Evolutionary conservation across 1,140 invertebrate genomes (phyloP), one percentile per base, ranked within the genome.

Genomic region (Fopius arisanus): DNA sequence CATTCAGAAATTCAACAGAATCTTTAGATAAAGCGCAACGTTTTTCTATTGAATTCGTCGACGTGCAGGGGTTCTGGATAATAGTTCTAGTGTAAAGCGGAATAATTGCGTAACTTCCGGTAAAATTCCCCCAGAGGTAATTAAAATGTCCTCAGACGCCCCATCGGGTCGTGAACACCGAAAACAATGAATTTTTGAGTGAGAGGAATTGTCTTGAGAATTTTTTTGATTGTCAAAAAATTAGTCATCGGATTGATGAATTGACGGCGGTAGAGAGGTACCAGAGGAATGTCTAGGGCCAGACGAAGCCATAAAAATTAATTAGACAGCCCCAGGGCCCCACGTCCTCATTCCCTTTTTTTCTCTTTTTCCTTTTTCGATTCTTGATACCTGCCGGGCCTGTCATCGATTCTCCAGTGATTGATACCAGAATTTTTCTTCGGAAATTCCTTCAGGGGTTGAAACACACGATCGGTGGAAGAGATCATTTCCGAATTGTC

Each of bases 241-340:
- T 48, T 48, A 48, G 43, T 48, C 43, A 19, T 19, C 16, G 43
- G 43, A 48, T 48, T 48, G 43, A 48, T 48, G 54, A 59, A 21
- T 26, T 23, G 23, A n/a, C 16, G 54, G 54, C 9, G 1, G 3
- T 59, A 59, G 12, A 59, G 26, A 28, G 54, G 54, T 19, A 59
- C 10, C 19, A 14, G 19, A 59, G 54, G 54, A 59, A 59, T 59
- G 54, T 59, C 54, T 59, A 59, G 54, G 54, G 19, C 54, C 54
- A 59, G 54, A 59, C 54, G 54, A 59, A 59, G 54, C 54, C 54
- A 28, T 59, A 59, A 59, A 26, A 59, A 59, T 59, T 59, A 59
- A 59, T 59, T 59, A 59, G 54, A 23, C 54, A 26, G 19, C 54
- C 54, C 54, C 1, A 23, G 54, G 23, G 54, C 54, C 48, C 41